Evolutionary conservation across 2,888 invertebrate genomes (phyloP).

Genomic region (Melanostoma mellinum): DNA sequence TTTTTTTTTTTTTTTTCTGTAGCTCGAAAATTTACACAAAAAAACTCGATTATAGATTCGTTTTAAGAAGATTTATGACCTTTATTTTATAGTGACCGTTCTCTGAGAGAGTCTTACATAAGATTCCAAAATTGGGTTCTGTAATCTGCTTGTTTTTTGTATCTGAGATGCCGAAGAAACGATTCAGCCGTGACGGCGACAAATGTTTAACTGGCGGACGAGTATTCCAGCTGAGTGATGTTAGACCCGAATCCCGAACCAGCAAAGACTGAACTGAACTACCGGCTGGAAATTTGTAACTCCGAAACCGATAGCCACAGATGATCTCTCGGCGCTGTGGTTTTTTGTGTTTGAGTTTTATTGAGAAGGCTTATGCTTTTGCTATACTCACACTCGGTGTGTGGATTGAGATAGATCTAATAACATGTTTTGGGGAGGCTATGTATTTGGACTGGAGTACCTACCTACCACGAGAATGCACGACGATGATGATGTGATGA

Average conservation of each 20-base stretch:
- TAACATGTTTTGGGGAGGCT: conserved; percentile 48
- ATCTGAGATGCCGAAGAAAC: conserved; percentile 2
- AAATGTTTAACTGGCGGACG: conserved; percentile 42
- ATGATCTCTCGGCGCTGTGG: conserved; percentile 44
- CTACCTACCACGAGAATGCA: not conserved
- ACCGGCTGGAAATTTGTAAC: conserved; percentile 42
- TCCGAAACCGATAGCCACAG: conserved; percentile 35
- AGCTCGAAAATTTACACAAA: too few relatives aligned
- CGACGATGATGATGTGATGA: too few relatives aligned
- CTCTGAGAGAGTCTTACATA: conserved; percentile 36
- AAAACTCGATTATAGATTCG: conserved; percentile 8
- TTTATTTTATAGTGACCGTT: too few relatives aligned
- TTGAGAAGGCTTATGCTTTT: conserved; percentile 48
- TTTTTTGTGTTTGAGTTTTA: not conserved
- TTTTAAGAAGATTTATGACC: not conserved
- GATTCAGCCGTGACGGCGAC: conserved; percentile 59
- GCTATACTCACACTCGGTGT: conserved; percentile 34
- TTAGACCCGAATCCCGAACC: conserved; percentile 37
- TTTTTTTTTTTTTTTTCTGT: conserved; percentile 28
- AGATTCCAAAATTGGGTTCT: not conserved
- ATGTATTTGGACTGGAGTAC: conserved; percentile 43
- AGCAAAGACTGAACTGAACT: conserved; percentile 18
- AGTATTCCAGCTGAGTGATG: conserved; percentile 50
- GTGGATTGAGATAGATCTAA: conserved; percentile 55
- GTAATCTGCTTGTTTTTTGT: not conserved